phyloP scores from a whole-genome alignment of 1,140 invertebrate genomes.

The Lordiphosa clarofinis region DNA sequence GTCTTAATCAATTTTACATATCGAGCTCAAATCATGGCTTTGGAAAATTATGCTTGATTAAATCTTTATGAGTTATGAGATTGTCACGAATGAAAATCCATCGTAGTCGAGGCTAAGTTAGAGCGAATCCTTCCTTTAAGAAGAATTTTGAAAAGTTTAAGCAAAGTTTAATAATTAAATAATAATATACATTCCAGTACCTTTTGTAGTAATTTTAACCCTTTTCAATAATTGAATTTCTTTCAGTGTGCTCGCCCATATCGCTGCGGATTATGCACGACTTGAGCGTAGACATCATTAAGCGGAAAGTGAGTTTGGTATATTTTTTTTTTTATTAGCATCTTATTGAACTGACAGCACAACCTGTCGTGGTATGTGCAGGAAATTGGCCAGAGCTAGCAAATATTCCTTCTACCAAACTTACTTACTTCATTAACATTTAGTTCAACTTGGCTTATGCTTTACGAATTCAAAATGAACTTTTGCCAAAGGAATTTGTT shows the following conservation, averaged over 20 bases:
- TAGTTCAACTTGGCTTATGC: constrained; percentile 25
- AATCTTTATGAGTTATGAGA: no score
- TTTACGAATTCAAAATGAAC: constrained; percentile 42
- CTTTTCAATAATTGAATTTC: background rate
- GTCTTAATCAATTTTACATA: no score
- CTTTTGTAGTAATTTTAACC: background rate
- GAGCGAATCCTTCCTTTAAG: no score
- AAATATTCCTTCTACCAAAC: background rate
- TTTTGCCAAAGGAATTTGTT: constrained; percentile 53
- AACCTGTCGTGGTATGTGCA: constrained; percentile 22
- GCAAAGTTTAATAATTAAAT: no score
- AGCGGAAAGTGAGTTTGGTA: constrained; percentile 36
- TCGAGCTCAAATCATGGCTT: no score
- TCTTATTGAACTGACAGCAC: constrained; percentile 22
- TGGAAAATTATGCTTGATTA: no score
- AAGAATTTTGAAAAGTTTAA: no score
- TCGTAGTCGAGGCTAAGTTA: no score
- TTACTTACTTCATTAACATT: constrained; percentile 43
- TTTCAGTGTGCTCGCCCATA: constrained; percentile 3
- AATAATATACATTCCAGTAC: no score
- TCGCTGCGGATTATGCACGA: constrained; percentile 32
- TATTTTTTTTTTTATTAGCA: constrained; percentile 21
- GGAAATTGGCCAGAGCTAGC: constrained; percentile 48
- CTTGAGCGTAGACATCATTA: constrained; percentile 57
- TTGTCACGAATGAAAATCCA: no score